Evolutionary conservation across 2,113 vertebrate genomes (phyloP).

Genomic region (Isurus oxyrinchus): DNA sequence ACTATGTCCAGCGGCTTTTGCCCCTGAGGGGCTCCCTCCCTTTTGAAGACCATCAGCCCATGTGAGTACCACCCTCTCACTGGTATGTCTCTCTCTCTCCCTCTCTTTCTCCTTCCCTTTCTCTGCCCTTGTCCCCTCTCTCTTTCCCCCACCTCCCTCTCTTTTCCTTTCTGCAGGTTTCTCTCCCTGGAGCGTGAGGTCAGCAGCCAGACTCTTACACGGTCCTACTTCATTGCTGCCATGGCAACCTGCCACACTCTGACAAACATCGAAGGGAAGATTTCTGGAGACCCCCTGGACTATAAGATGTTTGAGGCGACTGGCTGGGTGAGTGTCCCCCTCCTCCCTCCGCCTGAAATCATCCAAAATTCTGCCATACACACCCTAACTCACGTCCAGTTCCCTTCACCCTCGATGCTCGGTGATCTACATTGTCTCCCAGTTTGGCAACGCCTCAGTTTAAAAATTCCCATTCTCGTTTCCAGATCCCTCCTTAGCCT

Average conservation of each 20-base stretch:
- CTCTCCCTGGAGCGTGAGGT: constrained; percentile 38
- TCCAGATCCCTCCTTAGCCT: neutral
- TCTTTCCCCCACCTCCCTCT: neutral
- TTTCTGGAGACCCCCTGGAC: constrained; percentile 49
- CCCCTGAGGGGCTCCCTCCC: too few species aligned
- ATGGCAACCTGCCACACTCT: constrained; percentile 51
- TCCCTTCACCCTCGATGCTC: neutral
- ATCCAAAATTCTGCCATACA: neutral
- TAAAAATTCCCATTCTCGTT: neutral
- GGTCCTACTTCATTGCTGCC: constrained; percentile 41
- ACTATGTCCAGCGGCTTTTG: too few species aligned
- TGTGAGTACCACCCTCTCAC: neutral
- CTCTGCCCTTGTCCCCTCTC: neutral
- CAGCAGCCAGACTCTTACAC: neutral
- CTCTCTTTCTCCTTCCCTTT: too few species aligned
- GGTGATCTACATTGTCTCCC: neutral
- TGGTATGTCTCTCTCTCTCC: neutral
- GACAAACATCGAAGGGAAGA: constrained; percentile 42
- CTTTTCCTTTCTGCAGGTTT: constrained; percentile 36
- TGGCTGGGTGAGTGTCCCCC: constrained; percentile 45
- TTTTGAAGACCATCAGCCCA: too few species aligned
- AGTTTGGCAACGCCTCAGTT: neutral
- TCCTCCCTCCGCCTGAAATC: neutral
- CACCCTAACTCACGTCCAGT: neutral
- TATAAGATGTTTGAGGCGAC: constrained; percentile 51